These are phyloP conservation scores for Gryllus longicercus DNA, from an alignment of 2,888 invertebrate genomes.

Conservation along the genomic window DNA sequence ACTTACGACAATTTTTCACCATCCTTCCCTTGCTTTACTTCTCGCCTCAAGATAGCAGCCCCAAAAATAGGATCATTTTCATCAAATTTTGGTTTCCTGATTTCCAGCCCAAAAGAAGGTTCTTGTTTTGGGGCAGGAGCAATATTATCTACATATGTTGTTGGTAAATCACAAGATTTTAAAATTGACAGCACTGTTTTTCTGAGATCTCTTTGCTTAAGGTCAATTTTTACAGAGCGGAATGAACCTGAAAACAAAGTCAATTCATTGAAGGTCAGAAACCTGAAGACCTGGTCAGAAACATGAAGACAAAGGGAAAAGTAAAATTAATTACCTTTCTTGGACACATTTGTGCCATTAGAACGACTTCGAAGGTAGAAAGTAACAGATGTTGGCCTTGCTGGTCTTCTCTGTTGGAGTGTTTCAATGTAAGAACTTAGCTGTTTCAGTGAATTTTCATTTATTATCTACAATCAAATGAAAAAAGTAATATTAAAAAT, in stretches of 20 bases:
- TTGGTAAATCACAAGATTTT: slow-evolving; percentile 76
- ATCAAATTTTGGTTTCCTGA: slow-evolving; percentile 48
- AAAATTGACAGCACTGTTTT: slow-evolving; percentile 73
- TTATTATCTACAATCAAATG: slow-evolving; percentile 63
- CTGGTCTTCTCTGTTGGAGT: slow-evolving; percentile 62
- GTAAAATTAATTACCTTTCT: not conserved
- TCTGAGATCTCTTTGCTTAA: slow-evolving; percentile 65
- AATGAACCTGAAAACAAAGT: slow-evolving; percentile 58
- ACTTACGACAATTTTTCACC: slow-evolving; percentile 43
- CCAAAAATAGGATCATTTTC: slow-evolving; percentile 56
- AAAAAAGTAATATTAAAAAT: slow-evolving; percentile 6
- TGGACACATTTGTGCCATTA: slow-evolving; percentile 42
- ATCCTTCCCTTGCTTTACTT: slow-evolving; percentile 49
- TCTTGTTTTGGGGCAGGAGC: slow-evolving; percentile 45
- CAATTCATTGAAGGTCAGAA: not conserved
- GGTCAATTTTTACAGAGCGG: slow-evolving; percentile 67
- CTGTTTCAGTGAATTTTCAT: slow-evolving; percentile 86
- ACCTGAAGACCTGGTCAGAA: not conserved
- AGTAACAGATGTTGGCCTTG: slow-evolving; percentile 62
- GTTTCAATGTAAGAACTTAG: slow-evolving; percentile 81
- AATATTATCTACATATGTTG: slow-evolving; percentile 80
- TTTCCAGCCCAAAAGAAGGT: slow-evolving; percentile 38
- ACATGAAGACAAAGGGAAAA: not conserved
- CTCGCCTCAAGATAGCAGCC: slow-evolving; percentile 50
- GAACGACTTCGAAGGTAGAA: slow-evolving; percentile 73